These are phyloP conservation scores for Lepeophtheirus salmonis DNA, from an alignment of 1,140 invertebrate genomes.

Conservation along the genomic window DNA sequence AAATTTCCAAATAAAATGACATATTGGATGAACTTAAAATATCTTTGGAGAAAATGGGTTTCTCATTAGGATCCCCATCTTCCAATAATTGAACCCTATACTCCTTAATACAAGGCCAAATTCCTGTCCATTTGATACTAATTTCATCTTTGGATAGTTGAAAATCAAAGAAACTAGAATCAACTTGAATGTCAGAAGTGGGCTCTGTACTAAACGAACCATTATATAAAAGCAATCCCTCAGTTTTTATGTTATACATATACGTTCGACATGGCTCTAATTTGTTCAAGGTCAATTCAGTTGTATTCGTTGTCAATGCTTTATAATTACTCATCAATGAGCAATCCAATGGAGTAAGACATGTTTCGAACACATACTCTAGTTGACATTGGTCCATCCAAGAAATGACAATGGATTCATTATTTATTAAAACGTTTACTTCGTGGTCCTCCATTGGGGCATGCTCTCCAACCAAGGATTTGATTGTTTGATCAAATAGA, in stretches of 20 bases:
- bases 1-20: neutral
- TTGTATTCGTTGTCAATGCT: neutral
- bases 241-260: neutral
- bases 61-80: neutral
- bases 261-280: neutral
- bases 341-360: neutral
- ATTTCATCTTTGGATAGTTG: neutral
- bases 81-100: neutral
- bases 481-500: neutral
- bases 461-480: neutral
- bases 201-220: neutral
- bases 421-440: neutral
- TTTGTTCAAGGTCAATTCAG: neutral
- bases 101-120: neutral
- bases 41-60: neutral
- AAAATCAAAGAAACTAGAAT: neutral
- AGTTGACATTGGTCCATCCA: neutral
- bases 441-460: neutral
- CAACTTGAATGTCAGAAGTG: neutral
- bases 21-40: neutral
- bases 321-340: neutral
- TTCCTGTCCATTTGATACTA: neutral
- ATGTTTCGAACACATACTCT: neutral
- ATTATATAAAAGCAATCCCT: neutral
- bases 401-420: neutral